A percentile compares a stretch with the other conserved stretches of the same genome.
These are phyloP conservation scores for Cisticola juncidis DNA, from an alignment of 2,113 vertebrate genomes.

Conservation along the genomic window DNA sequence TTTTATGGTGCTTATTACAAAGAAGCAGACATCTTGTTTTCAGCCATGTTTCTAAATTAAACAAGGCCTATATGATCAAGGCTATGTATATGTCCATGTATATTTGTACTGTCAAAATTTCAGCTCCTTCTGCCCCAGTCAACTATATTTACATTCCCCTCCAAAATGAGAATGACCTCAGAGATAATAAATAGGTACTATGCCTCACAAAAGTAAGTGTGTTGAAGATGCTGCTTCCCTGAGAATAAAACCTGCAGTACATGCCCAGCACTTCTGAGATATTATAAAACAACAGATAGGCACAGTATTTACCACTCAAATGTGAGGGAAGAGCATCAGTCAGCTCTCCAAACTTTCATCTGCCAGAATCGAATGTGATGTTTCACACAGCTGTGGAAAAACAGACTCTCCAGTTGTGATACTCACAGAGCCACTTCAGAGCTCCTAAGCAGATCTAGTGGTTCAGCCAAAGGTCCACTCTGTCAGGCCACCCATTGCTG, in stretches of 20 bases:
- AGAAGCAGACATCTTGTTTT: neutral
- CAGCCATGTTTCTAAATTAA: neutral
- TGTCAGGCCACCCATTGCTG: neutral
- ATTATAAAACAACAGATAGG: neutral
- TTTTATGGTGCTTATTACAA: neutral
- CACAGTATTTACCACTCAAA: neutral
- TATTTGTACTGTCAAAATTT: neutral
- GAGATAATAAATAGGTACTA: neutral
- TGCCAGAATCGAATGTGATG: neutral
- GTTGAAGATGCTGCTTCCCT: neutral
- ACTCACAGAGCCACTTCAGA: neutral
- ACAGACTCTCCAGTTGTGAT: neutral
- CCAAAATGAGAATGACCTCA: neutral
- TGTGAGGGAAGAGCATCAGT: neutral
- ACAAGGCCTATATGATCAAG: neutral
- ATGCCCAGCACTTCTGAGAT: neutral
- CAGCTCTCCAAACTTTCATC: neutral
- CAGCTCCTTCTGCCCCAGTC: neutral
- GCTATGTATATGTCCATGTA: neutral
- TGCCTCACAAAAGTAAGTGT: neutral
- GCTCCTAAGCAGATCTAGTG: neutral
- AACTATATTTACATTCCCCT: neutral
- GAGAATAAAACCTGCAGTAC: neutral
- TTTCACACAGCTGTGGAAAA: neutral
- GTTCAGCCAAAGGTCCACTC: neutral